Percentiles rank a stretch among this genome's conserved stretches.
These are phyloP conservation scores for Actinia tenebrosa DNA, from an alignment of 64 coral and sea anemone species.

Conservation along the genomic window DNA sequence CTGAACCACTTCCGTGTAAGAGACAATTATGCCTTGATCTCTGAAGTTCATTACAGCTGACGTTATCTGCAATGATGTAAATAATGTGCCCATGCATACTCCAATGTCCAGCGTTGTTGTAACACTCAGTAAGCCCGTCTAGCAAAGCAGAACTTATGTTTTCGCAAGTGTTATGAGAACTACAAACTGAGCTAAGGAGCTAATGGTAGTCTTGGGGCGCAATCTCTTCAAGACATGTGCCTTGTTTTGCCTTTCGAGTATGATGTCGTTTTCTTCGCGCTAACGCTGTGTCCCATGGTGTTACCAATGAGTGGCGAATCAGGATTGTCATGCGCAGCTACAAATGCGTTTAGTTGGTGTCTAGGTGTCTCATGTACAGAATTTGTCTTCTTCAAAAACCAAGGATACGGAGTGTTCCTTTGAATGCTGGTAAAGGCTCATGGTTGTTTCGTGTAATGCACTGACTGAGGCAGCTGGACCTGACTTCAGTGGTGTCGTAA, in stretches of 20 bases:
- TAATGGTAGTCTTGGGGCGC: slow-evolving; percentile 16
- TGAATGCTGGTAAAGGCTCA: slow-evolving; percentile 33
- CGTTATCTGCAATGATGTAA: slow-evolving; percentile 21
- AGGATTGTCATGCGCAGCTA: slow-evolving; percentile 22
- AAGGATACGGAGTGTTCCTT: background rate
- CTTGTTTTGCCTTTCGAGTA: slow-evolving; percentile 30
- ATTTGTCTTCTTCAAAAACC: background rate
- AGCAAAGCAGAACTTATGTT: slow-evolving; percentile 19
- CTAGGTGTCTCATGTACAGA: slow-evolving; percentile 3
- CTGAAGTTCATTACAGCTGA: slow-evolving; percentile 3
- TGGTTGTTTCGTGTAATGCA: slow-evolving; percentile 34
- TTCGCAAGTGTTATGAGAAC: too few relatives aligned
- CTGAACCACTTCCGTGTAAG: slow-evolving; percentile 17
- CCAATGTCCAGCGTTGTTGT: slow-evolving; percentile 34
- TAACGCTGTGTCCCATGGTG: slow-evolving; percentile 32
- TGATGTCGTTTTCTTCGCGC: slow-evolving; percentile 30
- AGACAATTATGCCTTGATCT: slow-evolving; percentile 23
- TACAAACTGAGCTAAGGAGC: background rate
- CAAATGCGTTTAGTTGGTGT: slow-evolving; percentile 16
- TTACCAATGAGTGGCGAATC: slow-evolving; percentile 8
- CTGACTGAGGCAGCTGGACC: too few relatives aligned
- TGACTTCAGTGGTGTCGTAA: too few relatives aligned
- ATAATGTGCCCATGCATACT: slow-evolving; percentile 22
- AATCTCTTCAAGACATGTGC: slow-evolving; percentile 26
- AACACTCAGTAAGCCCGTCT: slow-evolving; percentile 25